phyloP scores from a whole-genome alignment of 1,140 invertebrate genomes.

The Zaprionus lachaisei region DNA sequence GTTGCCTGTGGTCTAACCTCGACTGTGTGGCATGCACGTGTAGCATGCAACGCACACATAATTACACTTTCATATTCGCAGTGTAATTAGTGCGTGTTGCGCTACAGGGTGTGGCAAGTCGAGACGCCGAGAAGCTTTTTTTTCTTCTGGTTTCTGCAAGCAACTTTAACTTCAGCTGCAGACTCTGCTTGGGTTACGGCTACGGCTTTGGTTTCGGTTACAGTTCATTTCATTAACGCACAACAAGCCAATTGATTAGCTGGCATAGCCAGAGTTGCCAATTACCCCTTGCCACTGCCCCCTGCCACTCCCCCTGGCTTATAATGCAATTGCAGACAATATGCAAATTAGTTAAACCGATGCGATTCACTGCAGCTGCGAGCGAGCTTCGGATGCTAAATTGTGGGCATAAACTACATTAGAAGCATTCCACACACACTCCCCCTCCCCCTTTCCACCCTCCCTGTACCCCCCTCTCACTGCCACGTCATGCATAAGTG shows the following conservation, averaged over 20 bases:
- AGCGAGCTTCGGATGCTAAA: conserved; percentile 60
- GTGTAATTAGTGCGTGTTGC: conserved; percentile 42
- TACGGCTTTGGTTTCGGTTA: background rate
- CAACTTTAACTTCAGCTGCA: conserved; percentile 11
- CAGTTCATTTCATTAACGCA: conserved; percentile 45
- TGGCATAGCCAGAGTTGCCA: background rate
- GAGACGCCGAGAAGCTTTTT: conserved; percentile 28
- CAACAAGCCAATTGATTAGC: conserved; percentile 69
- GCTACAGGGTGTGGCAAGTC: conserved; percentile 14
- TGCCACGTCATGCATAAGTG: conserved; percentile 26
- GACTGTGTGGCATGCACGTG: conserved; percentile 22
- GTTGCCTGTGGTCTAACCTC: conserved; percentile 44
- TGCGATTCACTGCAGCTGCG: conserved; percentile 54
- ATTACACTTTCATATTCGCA: conserved; percentile 53
- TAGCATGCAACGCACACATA: conserved; percentile 32
- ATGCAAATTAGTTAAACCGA: conserved; percentile 72
- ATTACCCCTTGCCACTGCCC: background rate
- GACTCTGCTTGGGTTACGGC: background rate
- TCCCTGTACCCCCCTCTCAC: background rate
- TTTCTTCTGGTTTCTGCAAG: background rate
- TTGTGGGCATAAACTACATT: conserved; percentile 78
- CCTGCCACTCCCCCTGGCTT: background rate
- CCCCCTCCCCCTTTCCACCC: background rate
- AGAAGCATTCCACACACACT: conserved; percentile 35
- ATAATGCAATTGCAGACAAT: conserved; percentile 72